Evolutionary conservation across 2,113 vertebrate genomes (phyloP), one percentile per base, ranked within the genome.

Genomic region (Cardinalis cardinalis): DNA sequence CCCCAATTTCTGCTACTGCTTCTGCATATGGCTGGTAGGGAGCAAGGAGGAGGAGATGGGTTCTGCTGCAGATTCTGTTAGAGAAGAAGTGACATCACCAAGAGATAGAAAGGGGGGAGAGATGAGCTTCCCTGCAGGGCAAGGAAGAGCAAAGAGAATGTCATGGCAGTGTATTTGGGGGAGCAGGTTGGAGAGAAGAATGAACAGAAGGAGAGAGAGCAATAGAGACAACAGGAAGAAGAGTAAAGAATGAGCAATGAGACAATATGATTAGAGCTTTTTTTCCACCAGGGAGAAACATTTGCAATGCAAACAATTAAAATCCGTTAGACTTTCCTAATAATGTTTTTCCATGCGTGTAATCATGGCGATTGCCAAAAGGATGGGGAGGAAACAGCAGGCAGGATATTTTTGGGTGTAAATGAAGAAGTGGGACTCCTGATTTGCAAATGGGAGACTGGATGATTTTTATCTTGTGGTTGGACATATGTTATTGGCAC

Each of bases 181-280:
- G 80, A 91, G 91, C 87, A 85, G 82, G 87, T 85, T 89, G 81
- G 60, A 79, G 92, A 89, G 92, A 92, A 66, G 87, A 85, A 87
- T 70, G 82, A 95, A 95, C 94, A 94, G 90, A 95, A 95, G 94
- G 95, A 90, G 88, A 74, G 52, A 94, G 52, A 66, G 88, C 88
- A 92, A 95, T 92, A 94, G 94, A 96, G 93, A 79, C 89, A 89
- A 93, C 87, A 87, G 89, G 91, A 92, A 91, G 89, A 89, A 82
- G 55, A 93, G 77, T 87, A 89, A 94, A 91, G 94, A 93, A 92
- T 91, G 84, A 95, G 74, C 74, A 94, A 92, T 79, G 80, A 95
- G 92, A 90, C 89, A 92, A 44, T 71, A 88, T 87, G 84, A 89
- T 87, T 61, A 95, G 78, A 79, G 58, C 6, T 82, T 69, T 91